A percentile compares a stretch with the other conserved stretches of the same genome.
These are phyloP conservation scores for Chiloscyllium punctatum DNA, from an alignment of 2,797 vertebrate species.

Conservation along the genomic window DNA sequence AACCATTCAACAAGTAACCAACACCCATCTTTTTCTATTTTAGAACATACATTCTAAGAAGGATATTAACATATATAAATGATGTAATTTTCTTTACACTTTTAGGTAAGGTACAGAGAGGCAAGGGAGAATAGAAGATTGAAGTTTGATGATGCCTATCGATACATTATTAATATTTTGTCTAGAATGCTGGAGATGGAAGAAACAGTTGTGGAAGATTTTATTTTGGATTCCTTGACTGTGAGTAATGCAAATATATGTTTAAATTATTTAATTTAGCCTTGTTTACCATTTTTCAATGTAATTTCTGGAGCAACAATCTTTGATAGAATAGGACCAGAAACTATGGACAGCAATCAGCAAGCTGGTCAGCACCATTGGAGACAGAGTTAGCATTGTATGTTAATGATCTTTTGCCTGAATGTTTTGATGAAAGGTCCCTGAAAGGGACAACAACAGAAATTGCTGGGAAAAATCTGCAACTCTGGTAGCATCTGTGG, in stretches of 20 bases:
- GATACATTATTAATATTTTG: slow-evolving; percentile 68
- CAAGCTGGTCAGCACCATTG: too few species aligned
- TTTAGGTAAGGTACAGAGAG: slow-evolving; percentile 59
- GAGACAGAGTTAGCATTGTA: too few species aligned
- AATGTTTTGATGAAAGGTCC: too few species aligned
- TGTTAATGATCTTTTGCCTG: too few species aligned
- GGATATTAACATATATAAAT: too few species aligned
- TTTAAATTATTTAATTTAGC: not conserved
- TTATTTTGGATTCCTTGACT: slow-evolving; percentile 64
- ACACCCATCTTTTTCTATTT: too few species aligned
- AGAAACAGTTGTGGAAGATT: slow-evolving; percentile 56
- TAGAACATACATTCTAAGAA: too few species aligned
- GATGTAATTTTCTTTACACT: too few species aligned
- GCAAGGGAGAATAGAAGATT: slow-evolving; percentile 59
- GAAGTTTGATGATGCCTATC: slow-evolving; percentile 58
- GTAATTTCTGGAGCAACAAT: not conserved
- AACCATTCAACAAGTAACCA: too few species aligned
- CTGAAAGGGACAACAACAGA: too few species aligned
- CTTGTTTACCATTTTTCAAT: not conserved
- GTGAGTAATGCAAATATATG: slow-evolving; percentile 54
- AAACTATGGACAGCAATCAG: not conserved
- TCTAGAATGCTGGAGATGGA: slow-evolving; percentile 55
- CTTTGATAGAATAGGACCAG: not conserved
- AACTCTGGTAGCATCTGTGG: too few species aligned
- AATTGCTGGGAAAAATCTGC: too few species aligned